Conservation (phyloP, 2,888 invertebrate genomes). For the Andrena fulva region DNA sequence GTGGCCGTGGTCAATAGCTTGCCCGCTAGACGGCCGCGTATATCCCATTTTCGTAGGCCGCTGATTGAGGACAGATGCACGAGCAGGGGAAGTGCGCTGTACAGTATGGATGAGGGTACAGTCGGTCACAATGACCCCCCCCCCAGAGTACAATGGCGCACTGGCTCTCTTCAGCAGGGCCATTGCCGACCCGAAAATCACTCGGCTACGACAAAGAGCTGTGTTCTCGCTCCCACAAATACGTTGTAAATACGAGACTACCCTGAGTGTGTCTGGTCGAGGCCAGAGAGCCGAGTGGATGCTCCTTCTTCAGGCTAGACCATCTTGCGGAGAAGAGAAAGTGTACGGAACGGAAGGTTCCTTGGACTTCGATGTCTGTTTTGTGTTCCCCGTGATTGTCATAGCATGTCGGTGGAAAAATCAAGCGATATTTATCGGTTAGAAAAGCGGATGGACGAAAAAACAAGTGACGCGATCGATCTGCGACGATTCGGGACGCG, state of each 20-base stretch:
- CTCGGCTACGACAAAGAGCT: conserved; percentile 81
- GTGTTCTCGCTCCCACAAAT: conserved; percentile 83
- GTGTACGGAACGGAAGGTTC: no score
- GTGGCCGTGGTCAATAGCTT: conserved; percentile 76
- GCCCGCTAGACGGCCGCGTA: conserved; percentile 70
- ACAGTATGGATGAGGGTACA: conserved; percentile 80
- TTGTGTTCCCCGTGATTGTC: background rate
- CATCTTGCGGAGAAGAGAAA: no score
- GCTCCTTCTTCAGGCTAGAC: background rate
- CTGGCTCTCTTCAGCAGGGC: conserved; percentile 73
- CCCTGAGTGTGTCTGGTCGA: conserved; percentile 27
- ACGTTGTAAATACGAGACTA: conserved; percentile 77
- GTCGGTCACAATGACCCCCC: conserved; percentile 81
- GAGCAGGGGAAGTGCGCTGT: conserved; percentile 79
- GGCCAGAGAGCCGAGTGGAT: background rate
- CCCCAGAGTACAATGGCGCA: conserved; percentile 79
- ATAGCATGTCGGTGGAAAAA: background rate
- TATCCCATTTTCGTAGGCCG: conserved; percentile 82
- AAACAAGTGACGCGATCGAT: conserved; percentile 50
- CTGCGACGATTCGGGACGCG: conserved; percentile 19
- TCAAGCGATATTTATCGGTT: background rate
- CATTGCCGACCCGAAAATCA: conserved; percentile 78
- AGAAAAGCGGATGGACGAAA: conserved; percentile 29
- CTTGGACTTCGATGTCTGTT: no score
- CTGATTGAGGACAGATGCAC: conserved; percentile 85